Evolutionary conservation across 2,797 vertebrate species (phyloP), one percentile per base, ranked within the genome.

Genomic region (Sylvilagus floridanus): DNA sequence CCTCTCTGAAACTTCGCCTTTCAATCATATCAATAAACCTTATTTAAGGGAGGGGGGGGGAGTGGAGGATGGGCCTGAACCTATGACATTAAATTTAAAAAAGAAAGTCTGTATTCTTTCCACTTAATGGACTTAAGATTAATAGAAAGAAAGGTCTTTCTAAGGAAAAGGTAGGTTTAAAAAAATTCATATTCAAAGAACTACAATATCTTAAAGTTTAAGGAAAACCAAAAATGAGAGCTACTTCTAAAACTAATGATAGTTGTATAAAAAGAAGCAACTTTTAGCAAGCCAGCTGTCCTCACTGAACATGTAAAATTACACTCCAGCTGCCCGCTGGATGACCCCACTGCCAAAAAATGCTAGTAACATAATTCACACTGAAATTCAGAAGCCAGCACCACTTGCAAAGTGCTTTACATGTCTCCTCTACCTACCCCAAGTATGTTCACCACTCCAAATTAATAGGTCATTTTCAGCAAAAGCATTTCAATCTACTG

Each of bases 301-400:
- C 83, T 95, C 76, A 84, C 62, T 77, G 76, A 95, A 95, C 17
- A 84, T 95, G 1, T 42, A 97, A 93, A 96, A 94, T 82, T 97
- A 94, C 35, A 88, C 95, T 87, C 54, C 32, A 89, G 93, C 76
- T 93, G 96, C 66, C 77, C 83, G 1, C 4, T 94, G 69, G 2
- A 94, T 78, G 68, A 96, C 78, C 93, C 86, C 78, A 88, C 5
- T 75, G 63, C 84, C 89, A 92, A 96, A 96, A 96, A 95, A 86
- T 0, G 0, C 76, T 94, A 94, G 17, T 35, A 85, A 11, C 26
- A 96, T 81, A 88, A 95, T 91, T 96, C 95, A 92, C 65, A 97
- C 93, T 94, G 95, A 97, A 94, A 96, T n/a, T 26, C 57, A 95
- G 68, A 97, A 54, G 92, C 78, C 91, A 96, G 12, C 0, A 62